Evolutionary conservation across 1,140 invertebrate species (phyloP).

Genomic region (Paracyclopina nana): DNA sequence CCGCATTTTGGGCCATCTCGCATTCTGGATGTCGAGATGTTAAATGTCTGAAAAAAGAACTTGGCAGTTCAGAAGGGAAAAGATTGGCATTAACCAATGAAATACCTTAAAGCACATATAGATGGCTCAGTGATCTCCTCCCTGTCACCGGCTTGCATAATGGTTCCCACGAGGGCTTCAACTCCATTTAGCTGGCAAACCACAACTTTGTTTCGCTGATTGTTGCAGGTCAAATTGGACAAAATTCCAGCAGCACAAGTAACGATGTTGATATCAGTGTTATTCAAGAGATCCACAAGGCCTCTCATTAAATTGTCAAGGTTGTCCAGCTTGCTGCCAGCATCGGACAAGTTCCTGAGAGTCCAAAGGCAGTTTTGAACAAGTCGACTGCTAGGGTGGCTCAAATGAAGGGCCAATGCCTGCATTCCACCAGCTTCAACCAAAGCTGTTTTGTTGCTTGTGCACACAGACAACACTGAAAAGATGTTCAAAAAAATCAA

Average conservation of each 20-base stretch:
- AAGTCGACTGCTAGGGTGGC: slow-evolving; percentile 61
- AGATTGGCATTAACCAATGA: slow-evolving; percentile 30
- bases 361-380: slow-evolving; percentile 97
- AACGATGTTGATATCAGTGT: slow-evolving; percentile 82
- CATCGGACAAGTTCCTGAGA: slow-evolving; percentile 88
- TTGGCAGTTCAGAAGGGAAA: slow-evolving; percentile 87
- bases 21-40: slow-evolving; percentile 86
- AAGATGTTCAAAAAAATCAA: background rate
- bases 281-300: slow-evolving; percentile 69
- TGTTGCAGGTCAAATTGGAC: slow-evolving; percentile 97
- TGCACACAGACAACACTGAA: slow-evolving; percentile 77
- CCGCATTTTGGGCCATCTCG: slow-evolving; percentile 89
- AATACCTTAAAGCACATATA: slow-evolving; percentile 31
- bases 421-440: slow-evolving; percentile 95
- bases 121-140: slow-evolving; percentile 97
- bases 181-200: slow-evolving; percentile 92
- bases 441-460: slow-evolving; percentile 91
- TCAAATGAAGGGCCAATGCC: slow-evolving; percentile 83
- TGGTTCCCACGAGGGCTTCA: slow-evolving; percentile 78
- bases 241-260: slow-evolving; percentile 94
- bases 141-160: slow-evolving; percentile 78
- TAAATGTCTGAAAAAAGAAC: too few relatives aligned
- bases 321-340: slow-evolving; percentile 52
- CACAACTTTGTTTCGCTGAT: slow-evolving; percentile 80
- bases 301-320: slow-evolving; percentile 27